Base-by-base conservation (phyloP, 2,888 invertebrate species). In the Blomia tropicalis region DNA sequence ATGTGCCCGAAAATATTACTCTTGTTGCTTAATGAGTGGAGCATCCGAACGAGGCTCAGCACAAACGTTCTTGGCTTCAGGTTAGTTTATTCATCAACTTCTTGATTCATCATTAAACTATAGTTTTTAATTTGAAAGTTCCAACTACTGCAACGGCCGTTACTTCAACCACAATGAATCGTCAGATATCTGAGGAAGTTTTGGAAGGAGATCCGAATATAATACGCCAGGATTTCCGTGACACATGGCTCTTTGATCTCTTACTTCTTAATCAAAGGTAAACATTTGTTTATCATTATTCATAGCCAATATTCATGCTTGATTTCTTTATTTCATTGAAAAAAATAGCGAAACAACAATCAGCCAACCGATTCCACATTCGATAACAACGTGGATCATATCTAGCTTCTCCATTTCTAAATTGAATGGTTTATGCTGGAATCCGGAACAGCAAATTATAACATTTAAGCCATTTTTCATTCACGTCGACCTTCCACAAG, bases 301-400 rank as follows among this genome's bases (percentile, higher is more conserved):
- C n/a, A n/a, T n/a, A n/a, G n/a, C n/a, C n/a, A n/a, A n/a, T n/a
- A n/a, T n/a, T n/a, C n/a, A n/a, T n/a, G n/a, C n/a, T n/a, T n/a
- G n/a, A n/a, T n/a, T n/a, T n/a, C n/a, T n/a, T n/a, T 43, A n/a
- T 43, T 63, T 62, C 32, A 44, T 51, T 64, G 11, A 30, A 22
- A n/a, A 53, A 31, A 65, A 60, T n/a, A 44, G 59, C 7, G 32
- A 32, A 19, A 43, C 53, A 17, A 64, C 60, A 29, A 36, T 60
- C 32, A 32, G 17, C 1, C 41, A 64, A 2, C 67, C 64, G 23
- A 44, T 67, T 17, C 69, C 69, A 4, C 68, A 69, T 53, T 68
- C 69, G 7, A 69, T 69, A 19, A 69, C 69, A 14, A 66, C 67
- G 2, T 69, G 69, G 69, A 61, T 64, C 2, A 36, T 69, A 7